Evolutionary conservation across 2,888 invertebrate species (phyloP), one percentile per base, ranked within the genome.

Genomic region (Papilio elwesi): DNA sequence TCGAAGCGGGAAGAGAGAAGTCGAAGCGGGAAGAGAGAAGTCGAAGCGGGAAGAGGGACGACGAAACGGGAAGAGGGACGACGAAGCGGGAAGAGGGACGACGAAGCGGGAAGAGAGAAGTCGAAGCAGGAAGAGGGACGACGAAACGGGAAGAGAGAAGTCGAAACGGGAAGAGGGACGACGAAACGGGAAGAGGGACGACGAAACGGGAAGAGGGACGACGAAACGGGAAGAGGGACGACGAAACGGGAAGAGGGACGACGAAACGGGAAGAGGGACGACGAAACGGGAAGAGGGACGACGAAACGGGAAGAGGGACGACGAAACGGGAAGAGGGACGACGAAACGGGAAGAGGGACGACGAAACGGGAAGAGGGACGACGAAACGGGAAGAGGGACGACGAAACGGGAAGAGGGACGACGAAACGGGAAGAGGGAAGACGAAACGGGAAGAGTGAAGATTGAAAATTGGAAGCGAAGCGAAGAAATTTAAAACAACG

Each of bases 221-320:
- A 63, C 13, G n/a, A n/a, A n/a, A n/a, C n/a, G n/a, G 10, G 59
- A 74, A 72, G 64, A 68, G 49, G 11, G 57, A 71, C 48, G 64
- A 64, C 48, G 68, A 63, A 57, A 67, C 52, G 2, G 10, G 69
- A 69, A 70, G 59, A 59, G 12, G 12, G 63, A 70, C 67, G 70
- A 49, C 55, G 15, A 15, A 63, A 48, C 36, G 13, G 0, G 26
- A 75, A 70, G 69, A 68, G n/a, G n/a, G n/a, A n/a, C n/a, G n/a
- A n/a, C n/a, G n/a, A n/a, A n/a, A n/a, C n/a, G 43, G 11, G 63
- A 59, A 71, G 69, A 74, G n/a, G 12, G 36, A 67, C 70, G 57
- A 67, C 51, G 68, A 74, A 74, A 68, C 76, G 68, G 53, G 64
- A 75, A 75, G 74, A 77, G 15, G 38, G 38, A 26, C 48, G 49